Conservation (phyloP, 2,888 invertebrate species). For the Villa cingulata region DNA sequence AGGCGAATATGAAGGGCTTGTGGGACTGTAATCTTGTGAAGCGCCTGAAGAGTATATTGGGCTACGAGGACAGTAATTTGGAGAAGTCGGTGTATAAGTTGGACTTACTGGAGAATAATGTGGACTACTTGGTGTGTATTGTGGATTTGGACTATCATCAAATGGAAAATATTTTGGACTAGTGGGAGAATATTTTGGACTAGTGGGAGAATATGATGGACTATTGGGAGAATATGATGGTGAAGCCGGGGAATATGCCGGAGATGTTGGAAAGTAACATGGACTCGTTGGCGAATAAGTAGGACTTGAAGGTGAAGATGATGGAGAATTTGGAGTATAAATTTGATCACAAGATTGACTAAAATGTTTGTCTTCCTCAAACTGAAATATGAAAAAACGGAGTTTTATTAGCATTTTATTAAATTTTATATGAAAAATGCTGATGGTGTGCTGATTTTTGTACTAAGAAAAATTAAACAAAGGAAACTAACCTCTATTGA, state of each 20-base stretch:
- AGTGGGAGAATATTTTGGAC: constrained; percentile 53
- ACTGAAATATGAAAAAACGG: no score
- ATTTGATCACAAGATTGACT: no score
- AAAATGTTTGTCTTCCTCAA: no score
- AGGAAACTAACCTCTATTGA: no score
- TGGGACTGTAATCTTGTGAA: constrained; percentile 58
- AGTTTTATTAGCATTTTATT: no score
- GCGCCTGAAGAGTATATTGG: constrained; percentile 69
- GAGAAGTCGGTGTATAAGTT: constrained; percentile 46
- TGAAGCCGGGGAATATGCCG: constrained; percentile 48
- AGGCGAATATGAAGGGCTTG: constrained; percentile 56
- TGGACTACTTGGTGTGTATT: constrained; percentile 76
- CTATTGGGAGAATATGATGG: constrained; percentile 55
- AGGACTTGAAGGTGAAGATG: constrained; percentile 68
- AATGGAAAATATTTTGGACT: constrained; percentile 70
- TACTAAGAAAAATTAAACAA: no score
- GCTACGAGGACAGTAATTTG: constrained; percentile 48
- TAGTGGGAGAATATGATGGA: constrained; percentile 50
- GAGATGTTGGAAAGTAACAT: constrained; percentile 59
- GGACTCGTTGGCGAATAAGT: constrained; percentile 63
- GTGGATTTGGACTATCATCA: constrained; percentile 69
- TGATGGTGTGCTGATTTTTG: no score
- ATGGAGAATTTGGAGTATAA: constrained; percentile 68
- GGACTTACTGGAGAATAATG: constrained; percentile 72
- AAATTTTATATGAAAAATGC: no score